Evolutionary conservation across 92 coral and sea anemone genomes (phyloP), one percentile per base, ranked within the genome.

Genomic region (Bergia sp.): DNA sequence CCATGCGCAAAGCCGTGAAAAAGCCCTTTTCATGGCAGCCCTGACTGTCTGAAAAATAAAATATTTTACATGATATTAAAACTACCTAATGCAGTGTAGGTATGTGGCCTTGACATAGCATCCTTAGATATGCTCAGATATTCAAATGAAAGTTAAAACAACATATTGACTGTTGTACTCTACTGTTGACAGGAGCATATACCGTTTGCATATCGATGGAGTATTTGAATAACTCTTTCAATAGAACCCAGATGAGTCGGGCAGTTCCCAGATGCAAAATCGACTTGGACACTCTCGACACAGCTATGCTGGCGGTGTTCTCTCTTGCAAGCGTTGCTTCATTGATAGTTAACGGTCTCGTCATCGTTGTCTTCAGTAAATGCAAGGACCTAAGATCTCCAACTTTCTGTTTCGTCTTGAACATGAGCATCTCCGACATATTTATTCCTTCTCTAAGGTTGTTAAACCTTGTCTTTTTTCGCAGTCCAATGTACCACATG

Each of bases 391-490:
- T 84, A 7, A 45, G 87, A 15, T 84, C 87, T n/a, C 77, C 87
- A 45, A 74, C 74, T 0, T 84, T 84, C 73, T 84, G 16, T 47
- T 84, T 84, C 6, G 87, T 45, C 13, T 47, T 84, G 9, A 84
- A 71, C 61, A 84, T 84, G 87, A 84, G 87, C 64, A 71, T 84
- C 61, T 84, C 87, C 4, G 87, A 84, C 43, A 47, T 47, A 67
- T 84, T 84, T 38, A 8, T 84, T 16, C 87, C 87, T 1, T 29
- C 67, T 1, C 43, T 84, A 13, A 43, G 78, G 3, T 40, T 84
- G 8, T 13, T 84, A 12, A 43, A 39, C 44, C 11, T 84, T 0
- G 23, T 84, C 21, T 47, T 69, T 29, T 84, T 71, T 16, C 79
- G 78, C 16, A 84, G 87, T 16, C 58, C 65, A 10, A 69, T 44